Evolutionary conservation across 92 coral and sea anemone species (phyloP), one percentile per base, ranked within the genome.

Genomic region (Porites divaricata): DNA sequence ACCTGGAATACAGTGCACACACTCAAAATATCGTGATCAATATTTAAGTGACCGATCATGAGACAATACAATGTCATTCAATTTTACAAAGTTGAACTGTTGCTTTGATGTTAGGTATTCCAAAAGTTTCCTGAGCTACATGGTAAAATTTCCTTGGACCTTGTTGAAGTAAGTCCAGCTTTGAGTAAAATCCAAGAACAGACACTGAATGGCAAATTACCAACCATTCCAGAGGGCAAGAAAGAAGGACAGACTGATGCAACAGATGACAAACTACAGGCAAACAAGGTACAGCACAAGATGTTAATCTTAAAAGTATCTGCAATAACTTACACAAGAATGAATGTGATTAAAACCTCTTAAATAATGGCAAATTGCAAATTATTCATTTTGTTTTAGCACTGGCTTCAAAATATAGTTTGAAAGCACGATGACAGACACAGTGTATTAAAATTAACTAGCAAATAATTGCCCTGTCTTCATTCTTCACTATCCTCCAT

Each of bases 121-220:
- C 70, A 73, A 78, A 96, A 94, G 78, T 90, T 96, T 86, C 88
- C 91, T 56, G 91, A 74, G 54, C 86, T 96, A 52, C 88, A 86
- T 68, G 90, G 88, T 49, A 86, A 76, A 23, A 63, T 96, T 19
- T 88, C 95, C 22, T 53, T 96, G 56, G 94, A 94, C 72, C 67
- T 96, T 50, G 93, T 94, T 41, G 98, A 96, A 72, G 92, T 96
- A 28, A 96, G 98, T 70, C 98, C 99, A 45, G 85, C 89, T 10
- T 66, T 96, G 86, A 96, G 95, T 85, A 91, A 79, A 23, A 88
- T 92, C 50, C 99, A 96, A 70, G 95, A 91, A 76, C 92, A 79
- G 45, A 67, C 78, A 9, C 77, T 94, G 74, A 88, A 88, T 28
- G 94, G 92, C 20, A 24, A 58, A 28, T 19, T 28, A 35, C 2